Evolutionary conservation across 2,888 invertebrate species (phyloP).

Genomic region (Melikaiella ostensackeni): DNA sequence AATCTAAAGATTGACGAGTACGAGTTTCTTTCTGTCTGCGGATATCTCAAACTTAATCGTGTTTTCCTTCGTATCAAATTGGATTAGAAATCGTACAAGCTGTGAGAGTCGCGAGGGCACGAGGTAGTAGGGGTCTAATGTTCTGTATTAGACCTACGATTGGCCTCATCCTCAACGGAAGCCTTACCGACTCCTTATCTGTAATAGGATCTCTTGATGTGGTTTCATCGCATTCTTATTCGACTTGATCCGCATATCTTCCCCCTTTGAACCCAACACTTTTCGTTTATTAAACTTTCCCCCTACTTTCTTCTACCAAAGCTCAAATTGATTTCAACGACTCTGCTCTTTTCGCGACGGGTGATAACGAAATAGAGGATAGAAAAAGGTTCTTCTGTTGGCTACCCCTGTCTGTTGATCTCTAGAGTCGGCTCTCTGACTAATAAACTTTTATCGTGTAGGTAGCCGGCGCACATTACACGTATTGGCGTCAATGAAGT

Average conservation of each 20-base stretch:
- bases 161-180: slow-evolving; percentile 76
- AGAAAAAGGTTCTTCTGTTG: neutral
- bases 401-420: neutral
- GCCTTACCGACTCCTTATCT: slow-evolving; percentile 76
- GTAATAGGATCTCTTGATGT: slow-evolving; percentile 76
- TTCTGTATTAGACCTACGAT: slow-evolving; percentile 73
- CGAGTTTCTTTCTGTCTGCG: slow-evolving; percentile 49
- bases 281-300: neutral
- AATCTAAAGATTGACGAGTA: neutral
- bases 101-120: slow-evolving; percentile 64
- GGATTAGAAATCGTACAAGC: slow-evolving; percentile 78
- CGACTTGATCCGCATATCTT: slow-evolving; percentile 63
- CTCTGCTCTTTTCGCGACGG: too few relatives aligned
- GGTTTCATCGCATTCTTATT: slow-evolving; percentile 77
- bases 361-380: neutral
- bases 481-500: neutral
- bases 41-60: slow-evolving; percentile 72
- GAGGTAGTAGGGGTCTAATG: slow-evolving; percentile 45
- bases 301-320: slow-evolving; percentile 18
- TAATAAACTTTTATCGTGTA: neutral
- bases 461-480: neutral
- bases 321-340: neutral
- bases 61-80: slow-evolving; percentile 73
- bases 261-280: slow-evolving; percentile 12
- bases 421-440: neutral